Evolutionary conservation across 2,797 vertebrate genomes (phyloP).

Genomic region (Sebastes ruberrimus): DNA sequence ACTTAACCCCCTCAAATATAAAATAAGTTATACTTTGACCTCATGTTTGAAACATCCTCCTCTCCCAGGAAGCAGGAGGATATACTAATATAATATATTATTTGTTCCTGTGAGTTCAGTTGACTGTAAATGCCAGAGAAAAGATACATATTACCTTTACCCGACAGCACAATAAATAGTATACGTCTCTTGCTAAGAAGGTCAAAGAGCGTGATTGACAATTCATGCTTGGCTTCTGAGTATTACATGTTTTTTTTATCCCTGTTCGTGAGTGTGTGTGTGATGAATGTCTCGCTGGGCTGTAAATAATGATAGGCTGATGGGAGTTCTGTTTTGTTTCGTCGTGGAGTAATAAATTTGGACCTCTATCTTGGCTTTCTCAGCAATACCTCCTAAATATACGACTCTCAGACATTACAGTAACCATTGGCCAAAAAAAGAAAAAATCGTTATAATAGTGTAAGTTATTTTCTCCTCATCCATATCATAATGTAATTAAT

Average conservation of each 20-base stretch:
- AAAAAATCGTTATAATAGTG: background rate
- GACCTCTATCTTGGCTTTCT: constrained; percentile 26
- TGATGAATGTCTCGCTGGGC: background rate
- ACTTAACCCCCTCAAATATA: background rate
- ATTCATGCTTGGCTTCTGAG: background rate
- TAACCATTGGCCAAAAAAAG: background rate
- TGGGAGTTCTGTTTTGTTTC: constrained; percentile 32
- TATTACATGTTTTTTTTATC: background rate
- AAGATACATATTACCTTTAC: constrained; percentile 24
- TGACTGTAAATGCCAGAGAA: constrained; percentile 15
- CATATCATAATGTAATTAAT: background rate
- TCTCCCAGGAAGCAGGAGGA: background rate
- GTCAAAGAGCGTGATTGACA: background rate
- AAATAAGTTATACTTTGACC: background rate
- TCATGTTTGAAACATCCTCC: background rate
- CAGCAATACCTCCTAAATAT: constrained; percentile 34
- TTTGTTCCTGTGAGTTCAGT: constrained; percentile 35
- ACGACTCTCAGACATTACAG: background rate
- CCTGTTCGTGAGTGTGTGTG: background rate
- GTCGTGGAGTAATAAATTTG: constrained; percentile 4
- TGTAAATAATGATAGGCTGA: constrained; percentile 30
- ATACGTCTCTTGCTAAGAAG: constrained; percentile 16
- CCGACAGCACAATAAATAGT: background rate
- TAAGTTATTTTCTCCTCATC: background rate
- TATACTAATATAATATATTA: background rate